Evolutionary conservation across 2,113 vertebrate genomes (phyloP).

Genomic region (Zootoca vivipara): DNA sequence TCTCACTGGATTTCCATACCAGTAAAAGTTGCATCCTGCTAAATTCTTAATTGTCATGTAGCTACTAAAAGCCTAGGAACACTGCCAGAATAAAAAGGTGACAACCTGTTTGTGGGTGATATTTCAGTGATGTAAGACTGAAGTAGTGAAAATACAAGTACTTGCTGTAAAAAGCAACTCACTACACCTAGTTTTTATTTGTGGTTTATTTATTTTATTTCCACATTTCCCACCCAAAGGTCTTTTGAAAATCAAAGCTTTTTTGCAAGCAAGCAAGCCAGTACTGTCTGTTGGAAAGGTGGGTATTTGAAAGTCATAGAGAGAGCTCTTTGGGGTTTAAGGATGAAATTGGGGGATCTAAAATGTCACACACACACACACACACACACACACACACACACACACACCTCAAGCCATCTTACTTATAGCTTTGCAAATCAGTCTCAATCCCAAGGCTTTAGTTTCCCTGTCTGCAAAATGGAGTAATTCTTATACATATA

Average conservation of each 20-base stretch:
- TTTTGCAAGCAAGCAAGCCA: not conserved
- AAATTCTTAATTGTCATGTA: not conserved
- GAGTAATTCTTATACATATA: not conserved
- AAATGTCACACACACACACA: not conserved
- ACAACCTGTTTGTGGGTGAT: not conserved
- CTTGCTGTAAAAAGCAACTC: not conserved
- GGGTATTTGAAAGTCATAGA: conserved; percentile 22
- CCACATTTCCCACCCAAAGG: not conserved
- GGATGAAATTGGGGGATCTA: conserved; percentile 16
- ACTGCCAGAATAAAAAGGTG: not conserved
- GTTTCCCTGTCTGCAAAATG: conserved; percentile 47
- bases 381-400: conserved; percentile 6
- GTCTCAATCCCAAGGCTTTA: conserved; percentile 21
- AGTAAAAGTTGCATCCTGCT: not conserved
- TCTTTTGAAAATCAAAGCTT: not conserved
- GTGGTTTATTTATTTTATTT: not conserved
- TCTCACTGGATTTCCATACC: not conserved
- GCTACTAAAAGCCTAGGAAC: not conserved
- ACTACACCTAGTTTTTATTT: not conserved
- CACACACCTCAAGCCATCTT: conserved; percentile 4
- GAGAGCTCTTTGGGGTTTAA: not conserved
- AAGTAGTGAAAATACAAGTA: not conserved
- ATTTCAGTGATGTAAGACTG: not conserved
- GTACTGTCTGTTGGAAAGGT: conserved; percentile 12
- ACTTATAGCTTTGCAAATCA: conserved; percentile 19